Evolutionary conservation across 2,113 vertebrate genomes (phyloP).

Genomic region (Calypte anna): DNA sequence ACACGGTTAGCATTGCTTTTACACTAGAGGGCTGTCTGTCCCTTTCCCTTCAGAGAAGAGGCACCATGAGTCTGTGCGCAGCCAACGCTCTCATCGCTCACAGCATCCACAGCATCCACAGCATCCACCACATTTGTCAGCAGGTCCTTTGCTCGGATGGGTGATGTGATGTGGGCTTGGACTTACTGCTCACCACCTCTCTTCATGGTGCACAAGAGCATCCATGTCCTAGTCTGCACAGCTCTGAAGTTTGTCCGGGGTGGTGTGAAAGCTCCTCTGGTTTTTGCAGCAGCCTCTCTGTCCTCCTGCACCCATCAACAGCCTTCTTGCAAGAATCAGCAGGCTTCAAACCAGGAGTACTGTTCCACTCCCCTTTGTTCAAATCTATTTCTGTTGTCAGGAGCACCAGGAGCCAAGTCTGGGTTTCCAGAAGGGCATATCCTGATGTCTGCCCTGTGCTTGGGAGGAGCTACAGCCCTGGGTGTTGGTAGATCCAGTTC

Average conservation of each 20-base stretch:
- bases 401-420: neutral
- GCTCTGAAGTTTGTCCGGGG: neutral
- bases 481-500: neutral
- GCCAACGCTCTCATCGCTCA: accelerated
- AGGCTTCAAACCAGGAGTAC: neutral
- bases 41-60: slow-evolving; percentile 41
- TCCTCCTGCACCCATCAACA: neutral
- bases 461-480: neutral
- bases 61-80: neutral
- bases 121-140: neutral
- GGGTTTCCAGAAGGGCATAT: neutral
- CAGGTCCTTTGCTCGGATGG: accelerated
- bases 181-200: neutral
- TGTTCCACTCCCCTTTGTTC: neutral
- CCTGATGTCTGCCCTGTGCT: neutral
- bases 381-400: neutral
- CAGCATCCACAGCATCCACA: neutral
- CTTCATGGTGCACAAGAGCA: neutral
- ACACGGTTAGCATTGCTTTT: slow-evolving; percentile 28
- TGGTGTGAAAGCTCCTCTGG: neutral
- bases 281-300: neutral
- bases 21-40: slow-evolving; percentile 73
- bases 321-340: neutral
- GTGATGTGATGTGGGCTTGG: accelerated
- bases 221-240: neutral